Evolutionary conservation across 2,113 vertebrate genomes (phyloP).

Genomic region (Cebidichthys violaceus): DNA sequence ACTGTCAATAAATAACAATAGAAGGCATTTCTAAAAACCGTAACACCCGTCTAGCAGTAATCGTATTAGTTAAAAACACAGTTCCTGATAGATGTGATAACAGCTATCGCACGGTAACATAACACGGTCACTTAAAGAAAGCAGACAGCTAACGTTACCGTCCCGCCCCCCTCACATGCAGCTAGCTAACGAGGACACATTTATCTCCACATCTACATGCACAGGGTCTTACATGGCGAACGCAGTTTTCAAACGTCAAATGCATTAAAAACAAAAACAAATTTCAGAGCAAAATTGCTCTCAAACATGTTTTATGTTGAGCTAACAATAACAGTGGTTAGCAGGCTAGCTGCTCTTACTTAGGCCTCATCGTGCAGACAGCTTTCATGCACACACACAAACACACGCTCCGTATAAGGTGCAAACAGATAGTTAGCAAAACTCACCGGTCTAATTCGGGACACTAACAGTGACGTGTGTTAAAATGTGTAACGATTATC

Average conservation of each 20-base stretch:
- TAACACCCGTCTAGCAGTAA: not conserved
- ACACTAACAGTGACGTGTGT: slow-evolving; percentile 34
- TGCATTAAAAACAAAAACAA: not conserved
- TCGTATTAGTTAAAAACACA: not conserved
- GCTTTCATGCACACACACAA: slow-evolving; percentile 58
- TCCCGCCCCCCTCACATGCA: slow-evolving; percentile 82
- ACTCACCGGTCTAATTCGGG: slow-evolving; percentile 74
- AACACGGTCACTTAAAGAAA: slow-evolving; percentile 24
- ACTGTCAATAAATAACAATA: not conserved
- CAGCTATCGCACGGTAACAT: not conserved
- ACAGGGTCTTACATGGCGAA: fast-evolving
- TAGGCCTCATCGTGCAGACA: slow-evolving; percentile 76
- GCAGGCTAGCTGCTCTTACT: slow-evolving; percentile 43
- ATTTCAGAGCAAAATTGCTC: fast-evolving
- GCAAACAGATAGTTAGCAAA: slow-evolving; percentile 60
- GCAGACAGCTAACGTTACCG: slow-evolving; percentile 21
- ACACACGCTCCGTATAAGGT: slow-evolving; percentile 52
- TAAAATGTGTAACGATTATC: slow-evolving; percentile 19
- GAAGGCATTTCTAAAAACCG: not conserved
- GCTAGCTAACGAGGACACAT: slow-evolving; percentile 31
- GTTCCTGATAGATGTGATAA: not conserved
- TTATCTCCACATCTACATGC: not conserved
- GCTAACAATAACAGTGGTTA: not conserved
- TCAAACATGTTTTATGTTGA: too few species aligned
- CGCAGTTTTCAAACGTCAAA: fast-evolving